phyloP scores from a whole-genome alignment of 2,888 invertebrate genomes.

The Leptinotarsa haldemani region DNA sequence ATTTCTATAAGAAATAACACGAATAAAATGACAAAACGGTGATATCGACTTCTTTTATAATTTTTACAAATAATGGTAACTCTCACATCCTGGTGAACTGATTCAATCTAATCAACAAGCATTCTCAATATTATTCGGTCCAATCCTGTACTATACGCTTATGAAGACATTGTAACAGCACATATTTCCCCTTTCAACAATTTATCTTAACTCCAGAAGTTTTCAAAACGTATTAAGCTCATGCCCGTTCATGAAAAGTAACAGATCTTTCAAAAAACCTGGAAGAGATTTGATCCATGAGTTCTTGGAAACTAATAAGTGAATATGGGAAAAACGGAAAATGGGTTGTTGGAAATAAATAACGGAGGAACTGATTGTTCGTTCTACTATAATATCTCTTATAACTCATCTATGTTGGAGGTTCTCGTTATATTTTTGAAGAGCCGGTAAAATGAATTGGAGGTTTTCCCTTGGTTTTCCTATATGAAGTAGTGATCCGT shows the following conservation, averaged over 20 bases:
- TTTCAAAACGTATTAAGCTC: slow-evolving; percentile 1
- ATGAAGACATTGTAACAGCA: background rate
- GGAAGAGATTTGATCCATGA: background rate
- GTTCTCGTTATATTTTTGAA: background rate
- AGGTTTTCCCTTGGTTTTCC: background rate
- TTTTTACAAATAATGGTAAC: no score
- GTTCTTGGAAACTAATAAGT: slow-evolving; percentile 9
- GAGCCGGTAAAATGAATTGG: background rate
- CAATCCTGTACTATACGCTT: background rate
- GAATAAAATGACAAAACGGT: no score
- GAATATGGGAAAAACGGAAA: background rate
- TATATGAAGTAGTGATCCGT: background rate
- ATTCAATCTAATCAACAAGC: background rate
- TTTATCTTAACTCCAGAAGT: background rate
- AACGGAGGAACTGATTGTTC: background rate
- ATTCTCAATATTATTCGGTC: background rate
- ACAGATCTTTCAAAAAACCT: slow-evolving; percentile 7
- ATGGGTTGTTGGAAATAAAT: background rate
- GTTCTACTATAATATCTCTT: background rate
- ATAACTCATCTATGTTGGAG: background rate
- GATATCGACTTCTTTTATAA: no score
- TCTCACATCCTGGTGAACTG: no score
- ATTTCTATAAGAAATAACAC: no score
- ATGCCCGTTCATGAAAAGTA: slow-evolving; percentile 5
- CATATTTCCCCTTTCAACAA: background rate